Conservation (phyloP, 2,888 invertebrate species). For the Lasioglossum vierecki region DNA sequence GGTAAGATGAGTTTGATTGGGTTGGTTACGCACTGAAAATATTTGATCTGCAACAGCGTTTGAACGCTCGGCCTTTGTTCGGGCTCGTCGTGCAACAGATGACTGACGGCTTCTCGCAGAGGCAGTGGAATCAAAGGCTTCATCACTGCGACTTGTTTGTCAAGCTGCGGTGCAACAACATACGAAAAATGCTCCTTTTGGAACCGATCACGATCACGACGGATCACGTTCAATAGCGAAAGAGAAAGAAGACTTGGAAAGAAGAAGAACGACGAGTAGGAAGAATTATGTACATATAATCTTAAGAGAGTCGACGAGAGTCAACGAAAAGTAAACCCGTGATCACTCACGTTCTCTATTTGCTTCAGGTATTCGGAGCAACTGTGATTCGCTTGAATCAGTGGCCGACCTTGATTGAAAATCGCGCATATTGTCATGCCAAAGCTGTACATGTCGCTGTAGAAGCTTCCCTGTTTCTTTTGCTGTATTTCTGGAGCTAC, state of each 20-base stretch:
- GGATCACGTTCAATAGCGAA: not conserved
- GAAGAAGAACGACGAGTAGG: not conserved
- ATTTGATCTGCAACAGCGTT: constrained; percentile 94
- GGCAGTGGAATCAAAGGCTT: constrained; percentile 92
- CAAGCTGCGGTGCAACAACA: constrained; percentile 87
- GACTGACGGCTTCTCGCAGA: constrained; percentile 94
- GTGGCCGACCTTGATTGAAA: constrained; percentile 94
- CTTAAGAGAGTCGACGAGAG: not conserved
- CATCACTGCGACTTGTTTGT: constrained; percentile 91
- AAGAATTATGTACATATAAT: constrained; percentile 1
- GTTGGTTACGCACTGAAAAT: constrained; percentile 85
- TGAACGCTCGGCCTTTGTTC: constrained; percentile 96
- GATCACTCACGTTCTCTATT: constrained; percentile 91
- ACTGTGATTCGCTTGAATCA: constrained; percentile 96
- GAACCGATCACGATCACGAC: not conserved
- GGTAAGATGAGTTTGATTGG: not conserved
- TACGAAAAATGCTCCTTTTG: constrained; percentile 2
- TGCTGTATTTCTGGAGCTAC: constrained; percentile 97
- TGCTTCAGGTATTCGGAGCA: constrained; percentile 95
- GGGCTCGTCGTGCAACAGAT: constrained; percentile 93
- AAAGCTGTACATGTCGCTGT: constrained; percentile 98
- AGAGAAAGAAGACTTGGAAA: not conserved
- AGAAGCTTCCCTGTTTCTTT: constrained; percentile 91
- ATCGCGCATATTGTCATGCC: constrained; percentile 97
- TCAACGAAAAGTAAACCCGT: constrained; percentile 4